phyloP scores from a whole-genome alignment of 2,797 vertebrate genomes.

The Danio albolineatus region DNA sequence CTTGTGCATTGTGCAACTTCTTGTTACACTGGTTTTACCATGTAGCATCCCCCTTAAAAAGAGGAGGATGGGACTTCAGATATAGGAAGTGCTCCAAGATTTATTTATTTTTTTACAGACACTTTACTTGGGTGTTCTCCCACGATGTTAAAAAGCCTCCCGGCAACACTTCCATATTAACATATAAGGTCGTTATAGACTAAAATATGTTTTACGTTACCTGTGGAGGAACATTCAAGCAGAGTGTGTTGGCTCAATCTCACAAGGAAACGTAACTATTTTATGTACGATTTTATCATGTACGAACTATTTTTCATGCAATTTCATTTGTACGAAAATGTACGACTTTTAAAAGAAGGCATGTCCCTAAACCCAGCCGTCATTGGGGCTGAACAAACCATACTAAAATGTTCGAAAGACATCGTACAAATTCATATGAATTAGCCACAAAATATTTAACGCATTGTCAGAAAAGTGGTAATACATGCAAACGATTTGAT shows the following conservation, averaged over 20 bases:
- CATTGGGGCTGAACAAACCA: too few relatives aligned
- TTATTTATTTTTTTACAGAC: constrained; percentile 64
- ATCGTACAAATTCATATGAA: too few relatives aligned
- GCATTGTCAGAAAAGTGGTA: too few relatives aligned
- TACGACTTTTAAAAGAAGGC: too few relatives aligned
- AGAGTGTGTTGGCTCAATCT: constrained; percentile 32
- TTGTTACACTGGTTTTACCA: constrained; percentile 84
- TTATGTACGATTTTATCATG: too few relatives aligned
- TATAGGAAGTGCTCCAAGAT: constrained; percentile 80
- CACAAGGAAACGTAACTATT: too few relatives aligned
- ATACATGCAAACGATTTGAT: too few relatives aligned
- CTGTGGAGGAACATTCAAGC: constrained; percentile 54
- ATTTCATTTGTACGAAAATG: too few relatives aligned
- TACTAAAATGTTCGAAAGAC: too few relatives aligned
- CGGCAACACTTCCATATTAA: constrained; percentile 11
- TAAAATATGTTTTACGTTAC: constrained; percentile 68
- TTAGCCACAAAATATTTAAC: too few relatives aligned
- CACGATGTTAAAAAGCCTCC: constrained; percentile 37
- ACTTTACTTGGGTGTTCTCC: constrained; percentile 63
- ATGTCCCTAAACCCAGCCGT: too few relatives aligned
- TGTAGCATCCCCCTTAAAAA: constrained; percentile 84
- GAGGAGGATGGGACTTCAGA: constrained; percentile 84
- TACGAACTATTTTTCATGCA: too few relatives aligned
- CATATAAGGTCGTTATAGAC: not conserved
- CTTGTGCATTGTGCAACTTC: constrained; percentile 88